Base-by-base conservation (phyloP, 2,113 vertebrate genomes). In the Potamarius usumacintae region DNA sequence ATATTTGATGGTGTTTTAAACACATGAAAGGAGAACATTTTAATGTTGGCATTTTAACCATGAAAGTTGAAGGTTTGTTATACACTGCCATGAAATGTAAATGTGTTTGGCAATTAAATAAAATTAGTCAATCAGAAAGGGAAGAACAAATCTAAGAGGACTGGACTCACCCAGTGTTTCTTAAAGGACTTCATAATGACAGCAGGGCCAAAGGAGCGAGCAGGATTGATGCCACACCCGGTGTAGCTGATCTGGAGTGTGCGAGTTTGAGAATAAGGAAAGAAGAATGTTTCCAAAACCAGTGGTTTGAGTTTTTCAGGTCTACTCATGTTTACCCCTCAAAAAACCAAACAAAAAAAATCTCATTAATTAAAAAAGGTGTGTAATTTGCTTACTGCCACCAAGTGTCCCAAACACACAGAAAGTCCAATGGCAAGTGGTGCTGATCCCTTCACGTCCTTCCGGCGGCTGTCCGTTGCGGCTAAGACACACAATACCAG, bases 201-300 rank as follows among this genome's bases (percentile, higher is more conserved):
- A 0, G 97, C 96, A 0, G 97, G 96, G 34, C 96, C 97, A 0
- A 97, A 97, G 20, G 96, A 97, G 34, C 96, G 94, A 52, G 97
- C 97, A 0, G 96, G 97, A 87, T 97, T 97, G 55, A 97, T 97
- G 5, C 97, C 94, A 7, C 97, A 97, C 12, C 97, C 97, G 0
- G 96, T 97, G 91, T 96, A 97, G 85, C 96, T 96, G 0, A 97
- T 97, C 97, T 97, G 84, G 4, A 72, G n/a, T 22, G 14, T 1
- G 5, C 0, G 30, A 20, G 8, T 42, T 25, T 50, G 17, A 52
- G 20, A 76, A 15, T 12, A 5, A 76, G 22, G 5, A 50, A 52
- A 22, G 10, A 76, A 25, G 12, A 76, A 25, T 20, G 11, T 42
- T 7, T 72, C 30, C 18, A 48, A 18, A 69, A 30, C 7, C 65